Evolutionary conservation across 2,113 vertebrate genomes (phyloP), one percentile per base, ranked within the genome.

Genomic region (Leucosticte australis): DNA sequence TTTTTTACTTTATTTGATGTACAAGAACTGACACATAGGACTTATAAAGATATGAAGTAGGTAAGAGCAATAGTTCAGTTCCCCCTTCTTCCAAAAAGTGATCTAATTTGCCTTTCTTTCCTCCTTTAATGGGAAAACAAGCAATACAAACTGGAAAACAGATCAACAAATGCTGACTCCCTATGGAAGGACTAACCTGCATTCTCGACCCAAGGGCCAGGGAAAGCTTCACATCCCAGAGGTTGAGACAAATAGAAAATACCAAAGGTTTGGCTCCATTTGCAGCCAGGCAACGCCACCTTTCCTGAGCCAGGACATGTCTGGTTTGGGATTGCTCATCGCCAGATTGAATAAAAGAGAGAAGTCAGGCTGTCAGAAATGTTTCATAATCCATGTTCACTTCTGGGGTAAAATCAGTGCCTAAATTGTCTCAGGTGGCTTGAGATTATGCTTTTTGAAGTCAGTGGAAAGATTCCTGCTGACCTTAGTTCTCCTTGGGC

Each of bases 1-100:
- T 56, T 56, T 90, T 80, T 77, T 67, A 30, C 13, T 86, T 76
- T 39, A 41, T 73, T 89, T 77, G 42, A 59, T 47, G 24, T 16
- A 67, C 35, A 78, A 92, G 69, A 83, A 63, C 14, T 4, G 15
- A 13, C 2, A 0, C 4, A n/a, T 0, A 1, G 11, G 16, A 13
- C 13, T 95, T 80, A 35, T 19, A n/a, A 2, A 68, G 22, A n/a
- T 13, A 83, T 16, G 10, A 88, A 83, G 42, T 26, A 76, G 27
- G 16, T 35, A 85, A 87, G 23, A 90, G 59, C 12, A 78, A 42
- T 24, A 90, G 71, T 52, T 68, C 31, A 15, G 26, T 50, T 65
- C 23, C 20, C 53, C 4, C 11, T 83, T 24, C n/a, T 73, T 70
- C 31, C 33, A 67, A 84, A 73, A 83, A 55, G 4, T 50, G 14